phyloP scores from a whole-genome alignment of 2,888 invertebrate genomes.

The Trichogramma dendrolimi region DNA sequence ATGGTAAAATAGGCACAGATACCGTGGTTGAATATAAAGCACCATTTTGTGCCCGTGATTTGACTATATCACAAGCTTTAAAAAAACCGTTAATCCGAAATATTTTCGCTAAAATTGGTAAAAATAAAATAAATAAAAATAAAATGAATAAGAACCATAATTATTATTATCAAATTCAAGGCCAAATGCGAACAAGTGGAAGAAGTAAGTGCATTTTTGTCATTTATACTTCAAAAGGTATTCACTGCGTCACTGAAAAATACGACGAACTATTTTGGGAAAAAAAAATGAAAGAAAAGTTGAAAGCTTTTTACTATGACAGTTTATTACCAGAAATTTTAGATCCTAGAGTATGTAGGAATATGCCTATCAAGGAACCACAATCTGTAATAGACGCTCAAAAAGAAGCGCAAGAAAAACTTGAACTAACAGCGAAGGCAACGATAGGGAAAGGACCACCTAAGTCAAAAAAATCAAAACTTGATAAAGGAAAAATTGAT shows the following conservation, averaged over 20 bases:
- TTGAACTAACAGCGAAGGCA: too few species aligned
- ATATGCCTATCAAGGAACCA: neutral
- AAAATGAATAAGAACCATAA: slow-evolving; percentile 18
- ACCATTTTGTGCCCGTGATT: slow-evolving; percentile 1
- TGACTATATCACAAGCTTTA: slow-evolving; percentile 13
- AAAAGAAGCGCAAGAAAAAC: neutral
- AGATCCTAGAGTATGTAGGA: neutral
- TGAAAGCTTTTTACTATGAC: neutral
- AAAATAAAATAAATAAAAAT: neutral
- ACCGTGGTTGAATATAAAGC: slow-evolving; percentile 16
- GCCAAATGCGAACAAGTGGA: slow-evolving; percentile 19
- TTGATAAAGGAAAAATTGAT: too few species aligned
- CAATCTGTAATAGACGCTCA: neutral
- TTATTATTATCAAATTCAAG: slow-evolving; percentile 24
- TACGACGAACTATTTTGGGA: neutral
- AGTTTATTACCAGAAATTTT: neutral
- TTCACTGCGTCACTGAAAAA: slow-evolving; percentile 7
- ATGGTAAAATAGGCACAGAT: slow-evolving; percentile 12
- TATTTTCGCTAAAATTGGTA: slow-evolving; percentile 7
- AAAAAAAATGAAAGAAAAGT: neutral
- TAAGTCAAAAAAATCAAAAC: too few species aligned
- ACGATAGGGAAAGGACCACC: too few species aligned
- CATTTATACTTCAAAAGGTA: slow-evolving; percentile 11
- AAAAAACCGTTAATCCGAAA: neutral
- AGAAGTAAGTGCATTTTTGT: slow-evolving; percentile 16